Evolutionary conservation across 2,888 invertebrate species (phyloP).

Genomic region (Ophion ellenae): DNA sequence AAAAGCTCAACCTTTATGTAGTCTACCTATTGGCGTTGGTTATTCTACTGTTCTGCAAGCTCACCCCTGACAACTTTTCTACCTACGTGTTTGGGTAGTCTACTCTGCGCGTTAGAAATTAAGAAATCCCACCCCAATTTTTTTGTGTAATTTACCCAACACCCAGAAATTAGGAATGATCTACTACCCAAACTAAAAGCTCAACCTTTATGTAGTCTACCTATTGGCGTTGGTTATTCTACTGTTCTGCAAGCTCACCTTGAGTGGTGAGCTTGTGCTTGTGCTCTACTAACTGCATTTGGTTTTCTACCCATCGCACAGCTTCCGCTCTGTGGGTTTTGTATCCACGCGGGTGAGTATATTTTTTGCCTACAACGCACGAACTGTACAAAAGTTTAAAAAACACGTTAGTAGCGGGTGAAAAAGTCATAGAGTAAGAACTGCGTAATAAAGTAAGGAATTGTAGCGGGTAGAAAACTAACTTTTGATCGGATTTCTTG

Average conservation of each 20-base stretch:
- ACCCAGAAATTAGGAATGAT: background rate
- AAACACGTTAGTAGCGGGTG: background rate
- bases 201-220: too few species aligned
- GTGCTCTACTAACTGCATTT: background rate
- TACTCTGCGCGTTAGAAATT: background rate
- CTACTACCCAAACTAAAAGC: background rate
- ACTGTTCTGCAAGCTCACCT: background rate
- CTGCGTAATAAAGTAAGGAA: constrained; percentile 8
- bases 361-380: background rate
- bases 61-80: background rate
- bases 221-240: too few species aligned
- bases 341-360: background rate
- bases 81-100: background rate
- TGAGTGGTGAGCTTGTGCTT: too few species aligned
- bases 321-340: background rate
- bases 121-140: background rate
- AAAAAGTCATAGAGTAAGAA: background rate
- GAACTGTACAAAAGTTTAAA: background rate
- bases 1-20: background rate
- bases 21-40: too few species aligned
- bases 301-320: background rate
- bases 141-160: background rate
- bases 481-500: background rate
- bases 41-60: background rate
- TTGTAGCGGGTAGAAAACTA: background rate